phyloP scores from a whole-genome alignment of 2,888 invertebrate species.

The Zygogramma bicolorata region DNA sequence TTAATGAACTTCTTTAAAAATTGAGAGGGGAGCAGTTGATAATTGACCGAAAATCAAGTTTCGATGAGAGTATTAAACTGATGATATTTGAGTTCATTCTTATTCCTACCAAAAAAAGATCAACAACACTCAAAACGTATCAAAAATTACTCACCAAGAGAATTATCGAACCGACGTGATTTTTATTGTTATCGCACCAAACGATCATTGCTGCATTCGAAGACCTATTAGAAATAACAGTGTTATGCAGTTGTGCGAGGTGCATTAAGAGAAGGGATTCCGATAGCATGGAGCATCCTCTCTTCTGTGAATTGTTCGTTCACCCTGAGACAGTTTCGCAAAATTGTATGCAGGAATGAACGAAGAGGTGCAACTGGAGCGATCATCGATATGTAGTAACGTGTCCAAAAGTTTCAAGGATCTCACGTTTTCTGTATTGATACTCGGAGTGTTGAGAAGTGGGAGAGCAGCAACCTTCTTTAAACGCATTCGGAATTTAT shows the following conservation, averaged over 20 bases:
- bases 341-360: background rate
- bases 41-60: no score
- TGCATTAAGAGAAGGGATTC: conserved; percentile 19
- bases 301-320: conserved; percentile 3
- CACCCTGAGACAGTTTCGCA: conserved; percentile 20
- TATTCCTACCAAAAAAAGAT: no score
- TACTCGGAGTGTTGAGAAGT: background rate
- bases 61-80: no score
- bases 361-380: background rate
- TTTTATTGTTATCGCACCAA: conserved; percentile 11
- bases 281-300: conserved; percentile 12
- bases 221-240: conserved; percentile 10
- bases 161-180: background rate
- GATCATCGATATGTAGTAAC: background rate
- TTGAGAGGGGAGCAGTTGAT: no score
- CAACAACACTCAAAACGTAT: background rate
- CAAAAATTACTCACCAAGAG: conserved; percentile 13
- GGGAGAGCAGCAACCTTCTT: no score
- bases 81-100: no score
- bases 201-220: conserved; percentile 14
- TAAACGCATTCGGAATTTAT: no score
- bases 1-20: no score
- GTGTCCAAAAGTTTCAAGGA: background rate
- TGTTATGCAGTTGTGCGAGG: background rate
- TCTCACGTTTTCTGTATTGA: background rate